phyloP scores from a whole-genome alignment of 2,113 vertebrate species.

The Oreochromis tanganicae region DNA sequence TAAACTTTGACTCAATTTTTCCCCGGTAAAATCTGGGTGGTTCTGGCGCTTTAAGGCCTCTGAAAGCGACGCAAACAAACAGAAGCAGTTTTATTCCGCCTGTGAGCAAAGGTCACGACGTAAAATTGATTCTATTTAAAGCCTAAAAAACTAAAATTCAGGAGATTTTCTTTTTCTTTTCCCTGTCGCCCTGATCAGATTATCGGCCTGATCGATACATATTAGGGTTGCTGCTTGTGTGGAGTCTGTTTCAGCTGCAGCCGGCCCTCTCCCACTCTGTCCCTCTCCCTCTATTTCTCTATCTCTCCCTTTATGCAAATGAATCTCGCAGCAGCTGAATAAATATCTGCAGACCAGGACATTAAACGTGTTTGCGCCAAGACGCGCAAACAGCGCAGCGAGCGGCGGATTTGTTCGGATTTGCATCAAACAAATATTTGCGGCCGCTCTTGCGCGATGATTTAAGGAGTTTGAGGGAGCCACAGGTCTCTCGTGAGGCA shows the following conservation, averaged over 20 bases:
- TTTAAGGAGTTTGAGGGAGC: slow-evolving; percentile 27
- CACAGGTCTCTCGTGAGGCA: slow-evolving; percentile 34
- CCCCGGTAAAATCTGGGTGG: background rate
- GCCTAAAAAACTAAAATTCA: background rate
- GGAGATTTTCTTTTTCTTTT: background rate
- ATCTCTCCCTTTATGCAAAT: slow-evolving; percentile 51
- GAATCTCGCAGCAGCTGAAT: slow-evolving; percentile 67
- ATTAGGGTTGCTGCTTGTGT: background rate
- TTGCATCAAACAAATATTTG: slow-evolving; percentile 71
- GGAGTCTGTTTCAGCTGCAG: background rate
- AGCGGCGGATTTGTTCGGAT: slow-evolving; percentile 66
- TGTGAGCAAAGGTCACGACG: background rate
- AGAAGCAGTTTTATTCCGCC: background rate
- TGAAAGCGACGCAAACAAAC: background rate
- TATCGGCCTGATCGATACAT: background rate
- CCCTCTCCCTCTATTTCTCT: background rate
- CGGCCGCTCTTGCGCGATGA: slow-evolving; percentile 41
- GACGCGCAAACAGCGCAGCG: slow-evolving; percentile 54
- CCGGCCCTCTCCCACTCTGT: background rate
- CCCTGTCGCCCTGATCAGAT: background rate
- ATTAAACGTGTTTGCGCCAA: slow-evolving; percentile 65
- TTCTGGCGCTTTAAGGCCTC: background rate
- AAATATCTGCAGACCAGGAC: slow-evolving; percentile 56
- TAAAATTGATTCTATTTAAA: background rate
- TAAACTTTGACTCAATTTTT: fast-evolving